Percentiles rank a stretch among this genome's conserved stretches.
These are phyloP conservation scores for Diabrotica undecimpunctata DNA, from an alignment of 1,140 invertebrate species.

Conservation along the genomic window DNA sequence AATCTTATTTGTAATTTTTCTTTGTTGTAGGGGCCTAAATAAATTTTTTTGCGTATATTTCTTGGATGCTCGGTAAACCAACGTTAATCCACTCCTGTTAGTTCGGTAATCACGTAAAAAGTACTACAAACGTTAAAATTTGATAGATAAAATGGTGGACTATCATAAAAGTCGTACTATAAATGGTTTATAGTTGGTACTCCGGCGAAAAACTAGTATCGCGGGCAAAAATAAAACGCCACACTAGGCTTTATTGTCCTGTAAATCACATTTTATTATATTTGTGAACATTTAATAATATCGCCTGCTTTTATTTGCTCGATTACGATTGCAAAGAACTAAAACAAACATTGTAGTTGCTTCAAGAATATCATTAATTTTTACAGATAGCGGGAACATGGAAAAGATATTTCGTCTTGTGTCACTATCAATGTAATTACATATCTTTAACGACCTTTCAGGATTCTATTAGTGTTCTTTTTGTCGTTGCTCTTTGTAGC, in stretches of 20 bases:
- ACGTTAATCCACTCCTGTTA: too few species aligned
- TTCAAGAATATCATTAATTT: slow-evolving; percentile 9
- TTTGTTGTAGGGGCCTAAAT: too few species aligned
- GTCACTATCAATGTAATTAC: too few species aligned
- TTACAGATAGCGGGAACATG: neutral
- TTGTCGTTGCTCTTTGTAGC: too few species aligned
- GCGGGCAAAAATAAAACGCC: slow-evolving; percentile 11
- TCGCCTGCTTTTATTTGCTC: slow-evolving; percentile 3
- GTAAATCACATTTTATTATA: slow-evolving; percentile 20
- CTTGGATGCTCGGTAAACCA: too few species aligned
- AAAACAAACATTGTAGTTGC: slow-evolving; percentile 9
- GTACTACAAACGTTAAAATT: slow-evolving; percentile 13
- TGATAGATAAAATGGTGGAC: slow-evolving; percentile 18
- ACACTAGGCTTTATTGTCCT: slow-evolving; percentile 17
- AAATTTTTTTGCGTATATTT: too few species aligned
- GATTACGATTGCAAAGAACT: slow-evolving; percentile 12
- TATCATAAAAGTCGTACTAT: slow-evolving; percentile 19
- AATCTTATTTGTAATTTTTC: too few species aligned
- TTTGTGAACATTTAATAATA: slow-evolving; percentile 18
- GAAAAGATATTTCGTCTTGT: neutral
- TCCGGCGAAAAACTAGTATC: slow-evolving; percentile 13
- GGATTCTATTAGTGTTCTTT: too few species aligned
- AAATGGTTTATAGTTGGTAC: slow-evolving; percentile 19
- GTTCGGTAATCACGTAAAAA: slow-evolving; percentile 8
- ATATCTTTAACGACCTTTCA: too few species aligned